phyloP scores from a whole-genome alignment of 2,113 vertebrate genomes.

The Calonectris borealis region DNA sequence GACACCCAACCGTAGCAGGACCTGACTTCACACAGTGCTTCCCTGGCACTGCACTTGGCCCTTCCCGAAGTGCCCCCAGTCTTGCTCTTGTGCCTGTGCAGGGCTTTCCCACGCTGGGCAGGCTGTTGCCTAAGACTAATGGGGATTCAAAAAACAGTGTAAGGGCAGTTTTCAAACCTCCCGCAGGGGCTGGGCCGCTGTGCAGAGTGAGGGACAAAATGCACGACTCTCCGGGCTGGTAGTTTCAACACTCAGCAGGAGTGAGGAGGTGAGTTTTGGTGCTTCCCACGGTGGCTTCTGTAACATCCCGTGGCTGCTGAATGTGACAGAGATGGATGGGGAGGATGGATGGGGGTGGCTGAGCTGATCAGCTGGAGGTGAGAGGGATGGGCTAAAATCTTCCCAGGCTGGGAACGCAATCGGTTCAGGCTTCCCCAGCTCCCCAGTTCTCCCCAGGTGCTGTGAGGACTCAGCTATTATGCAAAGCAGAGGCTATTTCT shows the following conservation, averaged over 20 bases:
- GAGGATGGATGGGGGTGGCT: accelerated
- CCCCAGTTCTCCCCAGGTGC: background rate
- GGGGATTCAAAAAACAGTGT: background rate
- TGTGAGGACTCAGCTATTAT: accelerated
- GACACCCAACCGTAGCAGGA: accelerated
- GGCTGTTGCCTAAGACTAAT: background rate
- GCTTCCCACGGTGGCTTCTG: background rate
- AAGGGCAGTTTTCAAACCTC: background rate
- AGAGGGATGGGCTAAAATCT: background rate
- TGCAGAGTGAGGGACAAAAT: background rate
- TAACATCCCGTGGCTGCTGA: background rate
- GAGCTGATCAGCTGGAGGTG: accelerated
- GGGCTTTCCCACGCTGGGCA: background rate
- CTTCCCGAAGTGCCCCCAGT: background rate
- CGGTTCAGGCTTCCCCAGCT: background rate
- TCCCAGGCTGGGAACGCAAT: background rate
- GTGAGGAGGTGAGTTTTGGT: background rate
- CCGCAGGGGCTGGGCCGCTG: accelerated
- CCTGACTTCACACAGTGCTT: background rate
- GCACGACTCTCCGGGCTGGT: accelerated
- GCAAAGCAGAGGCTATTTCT: background rate
- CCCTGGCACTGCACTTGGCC: background rate
- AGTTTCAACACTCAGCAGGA: background rate
- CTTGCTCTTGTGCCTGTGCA: background rate
- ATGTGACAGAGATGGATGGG: background rate